These are phyloP conservation scores for Alloplasta piceator DNA, from an alignment of 2,888 invertebrate genomes.

Conservation along the genomic window DNA sequence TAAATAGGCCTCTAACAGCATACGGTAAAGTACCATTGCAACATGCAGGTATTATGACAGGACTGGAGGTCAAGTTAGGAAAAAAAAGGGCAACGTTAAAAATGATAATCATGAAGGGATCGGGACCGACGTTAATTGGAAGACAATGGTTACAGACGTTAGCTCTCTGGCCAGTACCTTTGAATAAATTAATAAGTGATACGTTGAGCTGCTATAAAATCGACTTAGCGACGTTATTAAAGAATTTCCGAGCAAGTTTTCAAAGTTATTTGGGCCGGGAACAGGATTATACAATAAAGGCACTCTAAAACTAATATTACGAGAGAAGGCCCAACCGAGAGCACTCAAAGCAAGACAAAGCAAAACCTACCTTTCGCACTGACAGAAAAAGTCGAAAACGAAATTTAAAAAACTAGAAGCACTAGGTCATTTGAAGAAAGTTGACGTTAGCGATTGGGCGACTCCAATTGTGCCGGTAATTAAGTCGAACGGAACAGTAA, in stretches of 20 bases:
- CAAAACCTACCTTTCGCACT: not conserved
- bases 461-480: constrained; percentile 51
- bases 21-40: not conserved
- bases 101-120: not conserved
- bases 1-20: not conserved
- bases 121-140: constrained; percentile 4
- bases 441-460: constrained; percentile 40
- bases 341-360: not conserved
- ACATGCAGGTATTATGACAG: not conserved
- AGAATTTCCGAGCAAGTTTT: not conserved
- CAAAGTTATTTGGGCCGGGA: constrained; percentile 5
- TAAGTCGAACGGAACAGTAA: constrained; percentile 66
- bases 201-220: not conserved
- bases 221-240: not conserved
- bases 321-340: not conserved
- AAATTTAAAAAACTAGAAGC: not conserved
- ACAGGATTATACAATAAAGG: not conserved
- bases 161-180: constrained; percentile 5
- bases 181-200: not conserved
- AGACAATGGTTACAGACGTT: constrained; percentile 10
- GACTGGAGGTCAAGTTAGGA: not conserved
- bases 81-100: not conserved
- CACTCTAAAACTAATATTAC: not conserved
- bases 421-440: not conserved
- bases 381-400: not conserved